phyloP scores from a whole-genome alignment of 2,797 vertebrate species.

The Microhierax caerulescens region DNA sequence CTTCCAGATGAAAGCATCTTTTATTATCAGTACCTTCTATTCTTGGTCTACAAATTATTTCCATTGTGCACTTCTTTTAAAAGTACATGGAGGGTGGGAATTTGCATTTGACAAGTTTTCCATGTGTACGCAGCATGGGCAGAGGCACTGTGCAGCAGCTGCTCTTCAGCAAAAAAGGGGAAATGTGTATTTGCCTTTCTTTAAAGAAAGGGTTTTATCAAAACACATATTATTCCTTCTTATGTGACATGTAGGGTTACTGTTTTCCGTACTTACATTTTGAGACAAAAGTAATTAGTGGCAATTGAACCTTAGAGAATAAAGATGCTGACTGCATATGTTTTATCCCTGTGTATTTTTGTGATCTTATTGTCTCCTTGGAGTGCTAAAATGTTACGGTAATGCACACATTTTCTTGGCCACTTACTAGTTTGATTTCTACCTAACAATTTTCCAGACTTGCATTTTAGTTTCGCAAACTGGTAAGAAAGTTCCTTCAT shows the following conservation, averaged over 20 bases:
- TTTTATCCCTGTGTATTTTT: slow-evolving; percentile 18
- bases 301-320: background rate
- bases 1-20: background rate
- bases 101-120: background rate
- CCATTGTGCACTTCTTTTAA: background rate
- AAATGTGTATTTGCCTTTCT: background rate
- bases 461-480: background rate
- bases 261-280: background rate
- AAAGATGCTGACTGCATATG: background rate
- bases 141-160: background rate
- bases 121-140: background rate
- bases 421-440: slow-evolving; percentile 37
- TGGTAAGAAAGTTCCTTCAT: background rate
- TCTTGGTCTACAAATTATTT: background rate
- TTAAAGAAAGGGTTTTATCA: background rate
- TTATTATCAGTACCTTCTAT: background rate
- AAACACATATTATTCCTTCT: background rate
- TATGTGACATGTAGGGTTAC: background rate
- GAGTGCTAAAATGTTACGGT: background rate
- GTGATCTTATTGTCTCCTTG: slow-evolving; percentile 28
- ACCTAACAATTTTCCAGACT: background rate
- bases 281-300: background rate
- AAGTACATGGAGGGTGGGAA: background rate
- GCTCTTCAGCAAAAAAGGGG: background rate
- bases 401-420: background rate